These are phyloP conservation scores for Anolis sagrei DNA, from an alignment of 2,113 vertebrate species.

Conservation along the genomic window DNA sequence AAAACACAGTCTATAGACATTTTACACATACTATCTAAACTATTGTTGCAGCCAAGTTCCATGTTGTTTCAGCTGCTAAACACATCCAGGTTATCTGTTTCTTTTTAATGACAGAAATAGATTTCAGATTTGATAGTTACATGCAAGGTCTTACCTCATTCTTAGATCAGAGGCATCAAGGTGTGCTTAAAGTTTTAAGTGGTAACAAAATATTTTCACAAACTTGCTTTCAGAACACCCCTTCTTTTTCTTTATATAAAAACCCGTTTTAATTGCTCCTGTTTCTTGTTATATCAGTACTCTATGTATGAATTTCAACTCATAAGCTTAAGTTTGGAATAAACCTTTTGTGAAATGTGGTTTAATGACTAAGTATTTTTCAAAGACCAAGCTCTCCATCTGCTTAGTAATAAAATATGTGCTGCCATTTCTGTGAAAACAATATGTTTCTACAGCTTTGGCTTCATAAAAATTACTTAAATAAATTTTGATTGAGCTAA, in stretches of 20 bases:
- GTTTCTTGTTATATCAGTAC: neutral
- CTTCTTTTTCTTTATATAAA: neutral
- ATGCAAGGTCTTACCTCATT: neutral
- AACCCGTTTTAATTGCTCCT: constrained; percentile 9
- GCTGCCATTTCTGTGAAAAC: constrained; percentile 14
- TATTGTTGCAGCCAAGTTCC: neutral
- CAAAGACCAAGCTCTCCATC: neutral
- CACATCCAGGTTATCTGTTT: neutral
- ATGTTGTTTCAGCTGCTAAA: constrained; percentile 21
- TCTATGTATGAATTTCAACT: constrained; percentile 13
- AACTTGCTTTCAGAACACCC: too few species aligned
- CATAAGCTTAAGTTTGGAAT: neutral
- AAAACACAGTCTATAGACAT: neutral
- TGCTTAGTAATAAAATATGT: constrained; percentile 22
- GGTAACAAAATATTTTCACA: neutral
- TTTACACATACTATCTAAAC: neutral
- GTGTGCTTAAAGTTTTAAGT: neutral
- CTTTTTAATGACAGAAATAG: neutral
- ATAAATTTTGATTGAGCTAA: neutral
- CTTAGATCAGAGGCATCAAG: neutral
- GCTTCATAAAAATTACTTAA: neutral
- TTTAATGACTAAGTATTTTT: constrained; percentile 19
- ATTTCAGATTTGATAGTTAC: neutral
- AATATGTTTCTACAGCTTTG: neutral
- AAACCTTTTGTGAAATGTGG: neutral